These are phyloP conservation scores for Lampris incognitus DNA, from an alignment of 2,113 vertebrate genomes.

Conservation along the genomic window DNA sequence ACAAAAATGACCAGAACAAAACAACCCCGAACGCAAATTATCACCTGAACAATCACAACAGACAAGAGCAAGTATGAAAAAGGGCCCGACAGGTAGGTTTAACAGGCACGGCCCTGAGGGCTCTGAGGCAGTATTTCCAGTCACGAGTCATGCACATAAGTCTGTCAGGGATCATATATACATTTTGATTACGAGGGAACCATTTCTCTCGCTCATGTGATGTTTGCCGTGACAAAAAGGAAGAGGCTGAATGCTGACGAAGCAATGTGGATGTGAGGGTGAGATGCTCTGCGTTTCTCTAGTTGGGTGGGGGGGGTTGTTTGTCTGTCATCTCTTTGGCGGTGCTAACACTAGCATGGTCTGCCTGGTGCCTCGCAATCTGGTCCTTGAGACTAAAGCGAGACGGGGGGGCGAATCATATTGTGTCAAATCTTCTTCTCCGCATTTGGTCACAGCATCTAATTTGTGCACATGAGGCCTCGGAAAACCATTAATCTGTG, in stretches of 20 bases:
- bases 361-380: neutral
- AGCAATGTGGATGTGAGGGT: constrained; percentile 38
- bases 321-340: too few relatives aligned
- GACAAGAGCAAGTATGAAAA: neutral
- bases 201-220: constrained; percentile 33
- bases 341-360: too few relatives aligned
- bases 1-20: constrained; percentile 60
- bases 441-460: constrained; percentile 26
- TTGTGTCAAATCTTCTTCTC: neutral
- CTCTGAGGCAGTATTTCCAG: neutral
- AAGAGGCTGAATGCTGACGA: constrained; percentile 29
- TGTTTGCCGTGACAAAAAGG: constrained; percentile 18
- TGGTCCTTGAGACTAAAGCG: constrained; percentile 1
- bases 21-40: constrained; percentile 22
- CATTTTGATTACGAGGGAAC: constrained; percentile 36
- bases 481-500: constrained; percentile 43
- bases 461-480: constrained; percentile 13
- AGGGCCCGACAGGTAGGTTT: neutral
- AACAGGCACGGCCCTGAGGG: neutral
- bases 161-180: neutral
- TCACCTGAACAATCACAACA: neutral
- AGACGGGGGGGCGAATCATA: neutral
- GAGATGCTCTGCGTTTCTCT: constrained; percentile 13
- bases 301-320: too few relatives aligned
- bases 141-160: constrained; percentile 3